phyloP scores from a whole-genome alignment of 1,140 invertebrate species.

The Parapsyche elsis region DNA sequence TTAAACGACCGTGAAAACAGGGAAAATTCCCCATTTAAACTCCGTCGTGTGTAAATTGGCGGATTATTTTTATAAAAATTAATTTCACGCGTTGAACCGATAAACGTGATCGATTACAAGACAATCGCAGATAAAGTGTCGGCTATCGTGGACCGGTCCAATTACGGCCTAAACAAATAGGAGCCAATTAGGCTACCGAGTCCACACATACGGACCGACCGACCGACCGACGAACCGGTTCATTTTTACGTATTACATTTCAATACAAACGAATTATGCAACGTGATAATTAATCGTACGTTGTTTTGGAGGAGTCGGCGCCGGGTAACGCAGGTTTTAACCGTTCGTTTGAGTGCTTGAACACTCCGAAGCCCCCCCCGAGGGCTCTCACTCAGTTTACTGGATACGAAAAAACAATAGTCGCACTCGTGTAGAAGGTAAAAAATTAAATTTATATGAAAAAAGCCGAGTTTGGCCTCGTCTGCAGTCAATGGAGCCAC shows the following conservation, averaged over 20 bases:
- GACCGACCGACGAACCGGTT: neutral
- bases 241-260: neutral
- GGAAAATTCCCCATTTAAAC: neutral
- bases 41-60: neutral
- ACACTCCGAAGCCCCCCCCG: neutral
- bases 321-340: too few species aligned
- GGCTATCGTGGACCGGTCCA: slow-evolving; percentile 7
- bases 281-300: too few species aligned
- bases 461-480: slow-evolving; percentile 24
- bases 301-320: too few species aligned
- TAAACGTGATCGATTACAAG: neutral
- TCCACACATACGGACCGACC: neutral
- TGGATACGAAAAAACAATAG: neutral
- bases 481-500: slow-evolving; percentile 30
- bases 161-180: slow-evolving; percentile 21
- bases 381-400: neutral
- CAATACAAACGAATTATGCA: too few species aligned
- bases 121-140: neutral
- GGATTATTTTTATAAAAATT: neutral
- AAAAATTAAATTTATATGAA: neutral
- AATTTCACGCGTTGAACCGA: neutral
- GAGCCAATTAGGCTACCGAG: slow-evolving; percentile 21
- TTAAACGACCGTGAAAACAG: slow-evolving; percentile 20
- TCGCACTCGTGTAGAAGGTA: neutral
- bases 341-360: too few species aligned